A percentile compares a stretch with the other conserved stretches of the same genome.
Conservation (phyloP, 2,113 vertebrate species). For the Chinchilla lanigera region DNA sequence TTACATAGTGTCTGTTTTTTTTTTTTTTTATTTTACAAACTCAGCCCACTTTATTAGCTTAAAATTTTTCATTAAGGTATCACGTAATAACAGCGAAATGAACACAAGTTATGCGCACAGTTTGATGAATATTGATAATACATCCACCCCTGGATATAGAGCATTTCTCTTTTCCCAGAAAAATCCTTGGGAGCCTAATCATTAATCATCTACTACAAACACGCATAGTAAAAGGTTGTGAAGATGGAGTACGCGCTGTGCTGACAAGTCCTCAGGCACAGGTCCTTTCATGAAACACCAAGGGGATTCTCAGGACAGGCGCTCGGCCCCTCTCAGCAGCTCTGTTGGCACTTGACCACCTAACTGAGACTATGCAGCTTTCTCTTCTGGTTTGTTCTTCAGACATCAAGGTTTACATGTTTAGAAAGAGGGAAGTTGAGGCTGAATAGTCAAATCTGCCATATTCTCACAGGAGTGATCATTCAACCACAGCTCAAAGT, state of each 20-base stretch:
- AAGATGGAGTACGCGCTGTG: background rate
- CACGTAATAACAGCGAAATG: background rate
- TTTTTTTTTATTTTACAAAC: background rate
- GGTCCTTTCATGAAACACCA: background rate
- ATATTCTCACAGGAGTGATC: conserved; percentile 57
- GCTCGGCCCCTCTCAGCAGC: background rate
- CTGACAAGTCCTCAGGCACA: background rate
- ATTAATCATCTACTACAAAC: conserved; percentile 12
- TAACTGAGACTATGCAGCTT: background rate
- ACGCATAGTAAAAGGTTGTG: background rate
- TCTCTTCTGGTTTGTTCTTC: conserved; percentile 52
- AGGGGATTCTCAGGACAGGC: background rate
- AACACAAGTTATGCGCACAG: background rate
- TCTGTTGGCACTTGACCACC: background rate
- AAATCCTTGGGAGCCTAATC: background rate
- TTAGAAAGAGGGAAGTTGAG: conserved; percentile 82
- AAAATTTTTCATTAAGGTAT: background rate
- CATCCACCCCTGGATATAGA: background rate
- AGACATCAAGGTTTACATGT: conserved; percentile 29
- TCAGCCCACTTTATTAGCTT: background rate
- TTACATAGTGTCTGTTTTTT: background rate
- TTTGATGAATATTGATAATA: background rate
- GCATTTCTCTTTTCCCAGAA: background rate
- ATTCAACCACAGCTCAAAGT: background rate
- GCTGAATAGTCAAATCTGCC: conserved; percentile 58